Evolutionary conservation across 2,888 invertebrate genomes (phyloP).

Genomic region (Poecilobothrus nobilitatus): DNA sequence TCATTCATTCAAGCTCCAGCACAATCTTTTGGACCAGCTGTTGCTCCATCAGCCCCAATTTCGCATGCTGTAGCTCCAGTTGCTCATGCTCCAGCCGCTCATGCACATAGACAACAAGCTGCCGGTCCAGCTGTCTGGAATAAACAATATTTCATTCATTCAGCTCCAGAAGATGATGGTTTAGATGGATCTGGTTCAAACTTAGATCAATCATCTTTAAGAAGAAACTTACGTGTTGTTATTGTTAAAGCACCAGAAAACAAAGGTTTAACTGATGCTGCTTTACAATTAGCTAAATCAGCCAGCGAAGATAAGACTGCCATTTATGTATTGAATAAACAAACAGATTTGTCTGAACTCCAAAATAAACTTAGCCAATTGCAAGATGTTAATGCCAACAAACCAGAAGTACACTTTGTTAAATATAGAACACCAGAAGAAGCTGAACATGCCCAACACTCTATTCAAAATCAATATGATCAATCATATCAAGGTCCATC

Average conservation of each 20-base stretch:
- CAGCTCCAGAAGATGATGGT: constrained; percentile 32
- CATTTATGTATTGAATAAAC: constrained; percentile 38
- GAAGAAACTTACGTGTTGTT: constrained; percentile 32
- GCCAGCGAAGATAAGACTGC: constrained; percentile 37
- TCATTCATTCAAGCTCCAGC: neutral
- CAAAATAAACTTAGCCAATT: constrained; percentile 28
- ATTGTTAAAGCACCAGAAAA: constrained; percentile 40
- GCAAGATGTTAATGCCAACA: constrained; percentile 28
- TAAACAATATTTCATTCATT: constrained; percentile 32
- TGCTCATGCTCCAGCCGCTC: neutral
- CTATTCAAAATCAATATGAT: constrained; percentile 34
- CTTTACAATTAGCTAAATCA: constrained; percentile 33
- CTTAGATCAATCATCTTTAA: constrained; percentile 26
- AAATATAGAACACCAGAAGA: constrained; percentile 38
- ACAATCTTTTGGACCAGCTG: too few species aligned
- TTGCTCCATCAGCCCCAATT: neutral
- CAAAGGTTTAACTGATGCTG: constrained; percentile 32
- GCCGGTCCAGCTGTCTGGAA: constrained; percentile 18
- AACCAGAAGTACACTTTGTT: constrained; percentile 38
- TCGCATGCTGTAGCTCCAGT: neutral
- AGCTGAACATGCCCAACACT: constrained; percentile 33
- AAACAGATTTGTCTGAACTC: constrained; percentile 31
- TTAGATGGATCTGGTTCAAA: constrained; percentile 28
- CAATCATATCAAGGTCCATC: constrained; percentile 28
- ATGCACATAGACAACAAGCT: too few species aligned